phyloP scores from a whole-genome alignment of 2,888 invertebrate genomes.

The Nephrotoma appendiculata region DNA sequence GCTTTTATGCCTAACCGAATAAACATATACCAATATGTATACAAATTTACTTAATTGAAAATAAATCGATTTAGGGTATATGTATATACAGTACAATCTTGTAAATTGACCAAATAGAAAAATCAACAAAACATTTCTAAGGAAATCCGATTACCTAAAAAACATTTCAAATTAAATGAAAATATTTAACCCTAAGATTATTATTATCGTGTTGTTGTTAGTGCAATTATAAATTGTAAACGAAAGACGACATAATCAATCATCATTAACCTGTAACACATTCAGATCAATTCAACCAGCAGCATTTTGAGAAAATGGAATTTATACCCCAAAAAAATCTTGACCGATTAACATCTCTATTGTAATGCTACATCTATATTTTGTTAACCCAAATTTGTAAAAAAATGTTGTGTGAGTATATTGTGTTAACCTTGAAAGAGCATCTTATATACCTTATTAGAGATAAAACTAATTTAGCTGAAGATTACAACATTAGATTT shows the following conservation, averaged over 20 bases:
- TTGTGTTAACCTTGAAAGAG: background rate
- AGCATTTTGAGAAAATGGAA: background rate
- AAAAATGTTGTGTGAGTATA: background rate
- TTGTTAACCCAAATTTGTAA: background rate
- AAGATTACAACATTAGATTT: background rate
- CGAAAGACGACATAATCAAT: background rate
- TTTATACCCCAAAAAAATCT: background rate
- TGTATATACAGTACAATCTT: background rate
- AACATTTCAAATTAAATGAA: background rate
- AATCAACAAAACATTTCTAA: background rate
- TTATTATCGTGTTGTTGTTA: background rate
- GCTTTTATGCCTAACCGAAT: background rate
- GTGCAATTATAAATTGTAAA: background rate
- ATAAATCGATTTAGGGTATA: background rate
- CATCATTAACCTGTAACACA: background rate
- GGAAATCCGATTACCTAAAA: background rate
- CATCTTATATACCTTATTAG: background rate
- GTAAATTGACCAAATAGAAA: background rate
- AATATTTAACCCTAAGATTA: background rate
- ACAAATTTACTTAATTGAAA: background rate
- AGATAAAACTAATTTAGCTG: background rate
- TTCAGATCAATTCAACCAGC: background rate
- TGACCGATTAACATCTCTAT: background rate
- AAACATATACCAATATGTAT: background rate
- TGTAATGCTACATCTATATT: background rate